Percentiles rank a stretch among this genome's conserved stretches.
Conservation (phyloP, 64 coral and sea anemone species). For the Stichodactyla mertensii region DNA sequence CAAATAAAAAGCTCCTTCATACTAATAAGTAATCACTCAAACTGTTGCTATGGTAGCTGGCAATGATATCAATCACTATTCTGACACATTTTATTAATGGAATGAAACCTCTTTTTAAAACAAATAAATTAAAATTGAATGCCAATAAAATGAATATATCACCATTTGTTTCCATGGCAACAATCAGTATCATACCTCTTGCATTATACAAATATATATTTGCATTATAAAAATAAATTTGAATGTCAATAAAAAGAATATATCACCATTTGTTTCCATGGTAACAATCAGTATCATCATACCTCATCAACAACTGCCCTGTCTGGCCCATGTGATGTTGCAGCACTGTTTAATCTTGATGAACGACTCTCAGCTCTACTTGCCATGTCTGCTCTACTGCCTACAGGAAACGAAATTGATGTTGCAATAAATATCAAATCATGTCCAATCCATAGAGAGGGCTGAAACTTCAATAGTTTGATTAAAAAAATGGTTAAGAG, state of each 20-base stretch:
- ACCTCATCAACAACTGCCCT: constrained; percentile 93
- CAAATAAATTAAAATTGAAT: not conserved
- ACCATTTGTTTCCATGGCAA: not conserved
- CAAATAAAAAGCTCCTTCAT: too few species aligned
- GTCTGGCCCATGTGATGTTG: constrained; percentile 58
- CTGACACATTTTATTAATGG: too few species aligned
- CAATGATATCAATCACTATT: too few species aligned
- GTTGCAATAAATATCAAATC: not conserved
- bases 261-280: not conserved
- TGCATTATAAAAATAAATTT: too few species aligned
- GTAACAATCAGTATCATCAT: not conserved
- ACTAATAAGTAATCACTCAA: too few species aligned
- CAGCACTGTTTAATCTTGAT: constrained; percentile 77
- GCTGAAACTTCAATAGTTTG: too few species aligned
- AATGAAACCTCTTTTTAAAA: too few species aligned
- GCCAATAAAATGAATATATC: not conserved
- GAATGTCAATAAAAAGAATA: not conserved
- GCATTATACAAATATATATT: not conserved
- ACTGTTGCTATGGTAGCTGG: too few species aligned
- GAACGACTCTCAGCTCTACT: constrained; percentile 89
- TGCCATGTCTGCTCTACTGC: constrained; percentile 82
- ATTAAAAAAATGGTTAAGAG: too few species aligned
- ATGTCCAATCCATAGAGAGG: not conserved
- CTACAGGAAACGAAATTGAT: not conserved
- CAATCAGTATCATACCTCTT: not conserved